Evolutionary conservation across 2,888 invertebrate genomes (phyloP).

Genomic region (Acleris literana): DNA sequence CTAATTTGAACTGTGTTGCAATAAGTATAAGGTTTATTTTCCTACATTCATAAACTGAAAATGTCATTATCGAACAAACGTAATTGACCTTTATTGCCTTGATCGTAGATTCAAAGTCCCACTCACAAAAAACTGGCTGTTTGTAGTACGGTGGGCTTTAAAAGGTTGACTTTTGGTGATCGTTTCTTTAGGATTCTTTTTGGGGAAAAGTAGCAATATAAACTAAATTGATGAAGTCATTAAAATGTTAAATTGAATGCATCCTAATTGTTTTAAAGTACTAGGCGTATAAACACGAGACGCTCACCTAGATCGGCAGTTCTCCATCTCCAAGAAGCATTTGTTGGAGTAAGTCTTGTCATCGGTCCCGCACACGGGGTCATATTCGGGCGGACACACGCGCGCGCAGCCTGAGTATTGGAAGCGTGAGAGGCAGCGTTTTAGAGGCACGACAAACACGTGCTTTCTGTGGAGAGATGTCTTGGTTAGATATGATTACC

Average conservation of each 20-base stretch:
- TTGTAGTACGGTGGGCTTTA: too few relatives aligned
- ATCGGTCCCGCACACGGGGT: constrained; percentile 97
- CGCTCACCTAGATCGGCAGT: constrained; percentile 89
- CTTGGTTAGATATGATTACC: constrained; percentile 40
- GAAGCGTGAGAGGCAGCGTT: constrained; percentile 92
- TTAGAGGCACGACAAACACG: constrained; percentile 94
- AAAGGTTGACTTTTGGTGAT: neutral
- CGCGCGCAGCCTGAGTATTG: constrained; percentile 93
- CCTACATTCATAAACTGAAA: too few relatives aligned
- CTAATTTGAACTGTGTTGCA: too few relatives aligned
- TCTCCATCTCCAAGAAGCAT: constrained; percentile 95
- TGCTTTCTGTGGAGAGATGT: constrained; percentile 86
- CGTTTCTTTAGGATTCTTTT: too few relatives aligned
- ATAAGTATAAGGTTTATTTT: too few relatives aligned
- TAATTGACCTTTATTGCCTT: too few relatives aligned
- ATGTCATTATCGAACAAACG: too few relatives aligned
- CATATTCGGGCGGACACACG: constrained; percentile 93
- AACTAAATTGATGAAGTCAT: too few relatives aligned
- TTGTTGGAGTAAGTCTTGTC: constrained; percentile 96
- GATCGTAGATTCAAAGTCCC: too few relatives aligned
- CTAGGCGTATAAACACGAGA: neutral
- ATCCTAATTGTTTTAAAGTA: neutral
- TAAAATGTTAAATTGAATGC: too few relatives aligned
- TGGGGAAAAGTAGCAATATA: too few relatives aligned
- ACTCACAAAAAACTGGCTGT: too few relatives aligned